Base-by-base conservation (phyloP, 2,888 invertebrate species). In the Hecatera dysodea region DNA sequence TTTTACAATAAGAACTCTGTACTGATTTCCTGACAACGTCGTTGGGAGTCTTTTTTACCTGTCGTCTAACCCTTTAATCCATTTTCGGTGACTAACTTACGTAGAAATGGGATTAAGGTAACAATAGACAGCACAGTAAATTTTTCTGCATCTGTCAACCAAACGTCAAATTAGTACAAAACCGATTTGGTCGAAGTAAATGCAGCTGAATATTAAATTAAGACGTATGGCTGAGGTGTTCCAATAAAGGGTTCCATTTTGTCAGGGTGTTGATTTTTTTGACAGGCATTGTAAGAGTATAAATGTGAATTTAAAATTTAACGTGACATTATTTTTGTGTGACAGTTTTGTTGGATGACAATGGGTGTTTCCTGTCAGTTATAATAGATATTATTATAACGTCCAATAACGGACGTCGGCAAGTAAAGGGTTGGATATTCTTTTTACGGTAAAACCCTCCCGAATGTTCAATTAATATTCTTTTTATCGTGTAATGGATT, bases 131-230 rank as follows among this genome's bases (percentile, higher is more conserved):
- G 75, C 67, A 84, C 74, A 78, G 67, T 75, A 78, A 70, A 82
- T 88, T 89, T 90, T 89, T 91, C 84, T 90, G 75, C 76, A 86
- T 79, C 90, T 93, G 93, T 94, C 93, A 94, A 88, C 92, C 81
- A 91, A 88, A 89, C 91, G 95, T 95, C 95, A 95, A 89, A 93
- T 94, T 94, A 93, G 89, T 82, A 91, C 91, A 93, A 93, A 92
- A 91, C 89, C 86, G 88, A 90, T 92, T 92, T 87, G 86, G 81
- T 83, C 84, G 89, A 91, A 90, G 89, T 88, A 90, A 89, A 77
- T 81, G 87, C 92, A 92, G 92, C 92, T 93, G 93, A 91, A 91
- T 90, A 89, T 90, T 90, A 89, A 90, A 92, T 93, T 91, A 91
- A 92, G 90, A 90, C 90, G 85, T 89, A 84, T 76, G 81, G 82